These are phyloP conservation scores for Bombus affinis DNA, from an alignment of 1,140 invertebrate genomes.

Conservation along the genomic window DNA sequence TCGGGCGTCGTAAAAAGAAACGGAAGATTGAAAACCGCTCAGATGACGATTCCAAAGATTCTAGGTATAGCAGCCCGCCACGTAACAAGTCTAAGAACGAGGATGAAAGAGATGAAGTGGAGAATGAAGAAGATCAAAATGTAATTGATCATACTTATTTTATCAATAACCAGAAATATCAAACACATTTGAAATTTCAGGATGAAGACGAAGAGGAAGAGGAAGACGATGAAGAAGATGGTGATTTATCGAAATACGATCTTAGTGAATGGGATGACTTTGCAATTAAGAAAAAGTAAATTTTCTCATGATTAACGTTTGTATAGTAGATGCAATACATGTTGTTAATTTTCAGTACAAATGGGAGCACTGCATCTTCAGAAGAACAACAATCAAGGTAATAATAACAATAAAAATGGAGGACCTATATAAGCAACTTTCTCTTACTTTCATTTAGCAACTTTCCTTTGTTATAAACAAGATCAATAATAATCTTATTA, in stretches of 20 bases:
- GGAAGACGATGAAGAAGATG: conserved; percentile 87
- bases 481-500: neutral
- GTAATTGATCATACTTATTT: conserved; percentile 13
- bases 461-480: neutral
- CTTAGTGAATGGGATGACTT: conserved; percentile 88
- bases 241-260: conserved; percentile 92
- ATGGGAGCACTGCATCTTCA: conserved; percentile 69
- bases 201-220: conserved; percentile 80
- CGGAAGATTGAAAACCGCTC: conserved; percentile 81
- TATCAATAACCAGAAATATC: neutral
- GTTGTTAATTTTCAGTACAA: conserved; percentile 72
- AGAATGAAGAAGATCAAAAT: conserved; percentile 37
- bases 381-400: conserved; percentile 76
- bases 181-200: conserved; percentile 37
- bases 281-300: conserved; percentile 78
- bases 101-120: conserved; percentile 68
- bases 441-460: neutral
- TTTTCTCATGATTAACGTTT: neutral
- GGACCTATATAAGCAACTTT: neutral
- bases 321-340: conserved; percentile 14
- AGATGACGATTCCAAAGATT: conserved; percentile 79
- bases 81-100: conserved; percentile 78
- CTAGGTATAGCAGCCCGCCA: conserved; percentile 76
- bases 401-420: conserved; percentile 49
- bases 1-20: conserved; percentile 94